Evolutionary conservation across 2,797 vertebrate genomes (phyloP).

Genomic region (Pseudochirops corinnae): DNA sequence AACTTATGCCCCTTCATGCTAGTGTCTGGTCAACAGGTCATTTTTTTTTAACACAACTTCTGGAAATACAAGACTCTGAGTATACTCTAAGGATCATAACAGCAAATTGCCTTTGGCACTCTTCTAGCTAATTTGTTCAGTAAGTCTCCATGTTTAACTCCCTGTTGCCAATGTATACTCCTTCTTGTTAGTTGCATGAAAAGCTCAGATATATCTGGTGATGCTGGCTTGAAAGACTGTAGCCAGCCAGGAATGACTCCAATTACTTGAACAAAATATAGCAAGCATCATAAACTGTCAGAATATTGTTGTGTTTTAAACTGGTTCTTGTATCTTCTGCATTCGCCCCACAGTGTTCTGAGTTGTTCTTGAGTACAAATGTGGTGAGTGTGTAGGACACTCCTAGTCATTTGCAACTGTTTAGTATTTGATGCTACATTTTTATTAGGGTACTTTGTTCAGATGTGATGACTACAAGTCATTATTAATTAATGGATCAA

Average conservation of each 20-base stretch:
- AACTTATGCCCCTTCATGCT: conserved; percentile 38
- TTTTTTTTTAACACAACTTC: conserved; percentile 20
- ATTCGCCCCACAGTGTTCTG: not conserved
- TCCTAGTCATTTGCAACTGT: not conserved
- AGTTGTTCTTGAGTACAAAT: not conserved
- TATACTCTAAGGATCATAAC: not conserved
- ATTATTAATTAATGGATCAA: not conserved
- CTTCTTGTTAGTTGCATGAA: not conserved
- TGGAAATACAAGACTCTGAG: not conserved
- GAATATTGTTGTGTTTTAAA: not conserved
- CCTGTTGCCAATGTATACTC: not conserved
- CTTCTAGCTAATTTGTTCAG: not conserved
- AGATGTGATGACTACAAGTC: not conserved
- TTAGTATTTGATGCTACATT: not conserved
- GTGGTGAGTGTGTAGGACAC: not conserved
- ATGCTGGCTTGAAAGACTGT: not conserved
- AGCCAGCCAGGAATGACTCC: not conserved
- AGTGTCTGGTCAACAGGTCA: not conserved
- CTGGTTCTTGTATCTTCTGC: not conserved
- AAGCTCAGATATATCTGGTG: not conserved
- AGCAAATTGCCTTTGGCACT: not conserved
- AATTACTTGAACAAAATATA: not conserved
- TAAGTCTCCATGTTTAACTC: not conserved
- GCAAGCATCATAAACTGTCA: not conserved
- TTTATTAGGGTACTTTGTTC: not conserved